Conservation (phyloP, 2,113 vertebrate species). For the Prunella himalayana region DNA sequence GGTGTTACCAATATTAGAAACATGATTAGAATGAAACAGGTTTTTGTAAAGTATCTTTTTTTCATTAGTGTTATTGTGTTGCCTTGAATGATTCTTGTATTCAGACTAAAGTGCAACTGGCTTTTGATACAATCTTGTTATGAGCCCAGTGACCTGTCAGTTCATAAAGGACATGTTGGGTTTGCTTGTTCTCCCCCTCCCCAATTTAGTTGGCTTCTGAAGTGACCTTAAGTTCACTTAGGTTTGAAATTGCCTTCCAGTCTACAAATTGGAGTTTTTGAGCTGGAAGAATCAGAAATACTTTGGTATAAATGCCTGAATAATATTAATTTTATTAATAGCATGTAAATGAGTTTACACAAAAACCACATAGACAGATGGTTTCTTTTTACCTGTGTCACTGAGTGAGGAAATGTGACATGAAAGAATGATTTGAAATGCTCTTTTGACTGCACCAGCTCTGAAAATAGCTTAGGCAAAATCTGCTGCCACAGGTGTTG, state of each 20-base stretch:
- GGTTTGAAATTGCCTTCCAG: neutral
- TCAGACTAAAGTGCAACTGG: neutral
- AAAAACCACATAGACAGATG: constrained; percentile 52
- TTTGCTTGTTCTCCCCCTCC: neutral
- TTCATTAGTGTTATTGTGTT: neutral
- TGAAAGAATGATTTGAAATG: constrained; percentile 8
- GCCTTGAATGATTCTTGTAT: constrained; percentile 4
- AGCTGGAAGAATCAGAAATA: neutral
- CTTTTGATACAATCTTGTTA: neutral
- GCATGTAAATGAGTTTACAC: constrained; percentile 43
- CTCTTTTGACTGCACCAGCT: neutral
- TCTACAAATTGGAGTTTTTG: neutral
- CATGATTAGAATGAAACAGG: constrained; percentile 34
- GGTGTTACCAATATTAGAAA: constrained; percentile 29
- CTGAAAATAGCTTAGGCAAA: neutral
- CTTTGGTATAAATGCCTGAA: constrained; percentile 13
- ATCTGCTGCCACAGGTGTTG: neutral
- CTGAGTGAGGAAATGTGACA: neutral
- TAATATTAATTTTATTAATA: constrained; percentile 54
- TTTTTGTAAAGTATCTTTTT: constrained; percentile 31
- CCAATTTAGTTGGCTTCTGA: constrained; percentile 52
- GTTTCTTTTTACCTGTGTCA: constrained; percentile 27
- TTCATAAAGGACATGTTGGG: neutral
- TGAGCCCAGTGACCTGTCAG: constrained; percentile 17
- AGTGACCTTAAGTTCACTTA: constrained; percentile 27